phyloP scores from a whole-genome alignment of 2,888 invertebrate genomes.

The Cephalotes varians region DNA sequence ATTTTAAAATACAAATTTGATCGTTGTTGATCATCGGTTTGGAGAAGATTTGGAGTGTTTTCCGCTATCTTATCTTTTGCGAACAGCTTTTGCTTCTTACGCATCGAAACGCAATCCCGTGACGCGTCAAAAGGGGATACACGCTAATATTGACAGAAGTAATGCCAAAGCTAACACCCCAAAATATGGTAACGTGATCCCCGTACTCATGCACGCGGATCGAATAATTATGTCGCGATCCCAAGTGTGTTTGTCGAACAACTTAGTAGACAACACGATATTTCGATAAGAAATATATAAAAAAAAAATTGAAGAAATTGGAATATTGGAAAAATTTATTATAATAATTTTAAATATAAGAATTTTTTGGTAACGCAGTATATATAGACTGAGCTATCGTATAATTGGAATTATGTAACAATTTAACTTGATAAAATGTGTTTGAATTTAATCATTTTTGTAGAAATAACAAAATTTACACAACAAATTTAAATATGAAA shows the following conservation, averaged over 20 bases:
- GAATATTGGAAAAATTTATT: neutral
- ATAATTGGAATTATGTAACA: neutral
- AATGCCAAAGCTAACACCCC: conserved; percentile 52
- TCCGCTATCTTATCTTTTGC: neutral
- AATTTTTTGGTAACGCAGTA: neutral
- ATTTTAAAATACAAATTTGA: neutral
- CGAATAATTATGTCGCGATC: conserved; percentile 41
- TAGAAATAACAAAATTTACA: neutral
- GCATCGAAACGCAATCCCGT: conserved; percentile 36
- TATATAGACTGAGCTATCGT: neutral
- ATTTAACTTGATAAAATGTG: neutral
- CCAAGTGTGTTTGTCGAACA: conserved; percentile 18
- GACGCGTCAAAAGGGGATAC: conserved; percentile 39
- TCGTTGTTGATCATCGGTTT: neutral
- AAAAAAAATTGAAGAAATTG: too few relatives aligned
- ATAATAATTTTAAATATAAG: neutral
- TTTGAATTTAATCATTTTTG: neutral
- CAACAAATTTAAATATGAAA: neutral
- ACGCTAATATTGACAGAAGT: conserved; percentile 58
- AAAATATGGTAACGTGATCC: conserved; percentile 38
- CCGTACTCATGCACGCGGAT: conserved; percentile 7
- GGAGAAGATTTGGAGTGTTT: neutral
- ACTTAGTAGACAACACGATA: neutral
- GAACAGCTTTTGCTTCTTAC: conserved; percentile 3
- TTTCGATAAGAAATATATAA: conserved; percentile 11